Evolutionary conservation across 2,888 invertebrate genomes (phyloP).

Genomic region (Hypomecis punctinalis): DNA sequence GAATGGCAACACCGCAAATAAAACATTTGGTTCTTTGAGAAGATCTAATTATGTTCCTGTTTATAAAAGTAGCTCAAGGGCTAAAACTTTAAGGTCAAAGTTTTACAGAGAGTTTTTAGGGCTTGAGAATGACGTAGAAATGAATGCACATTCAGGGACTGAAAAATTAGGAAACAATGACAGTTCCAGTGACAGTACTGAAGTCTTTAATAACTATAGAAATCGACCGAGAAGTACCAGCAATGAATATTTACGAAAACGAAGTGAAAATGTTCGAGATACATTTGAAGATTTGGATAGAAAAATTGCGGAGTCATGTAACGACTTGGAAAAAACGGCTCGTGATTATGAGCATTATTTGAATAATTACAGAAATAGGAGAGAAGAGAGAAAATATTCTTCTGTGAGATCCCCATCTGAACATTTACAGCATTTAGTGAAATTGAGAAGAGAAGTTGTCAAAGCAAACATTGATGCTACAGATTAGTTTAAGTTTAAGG

Average conservation of each 20-base stretch:
- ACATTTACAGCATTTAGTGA: conserved; percentile 84
- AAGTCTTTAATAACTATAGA: conserved; percentile 48
- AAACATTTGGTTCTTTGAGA: conserved; percentile 45
- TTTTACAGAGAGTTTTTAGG: conserved; percentile 61
- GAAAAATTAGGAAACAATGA: conserved; percentile 36
- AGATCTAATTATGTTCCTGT: conserved; percentile 54
- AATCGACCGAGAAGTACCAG: conserved; percentile 4
- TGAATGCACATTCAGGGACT: conserved; percentile 5
- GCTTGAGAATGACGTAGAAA: conserved; percentile 44
- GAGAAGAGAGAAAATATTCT: conserved; percentile 29
- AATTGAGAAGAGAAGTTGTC: conserved; percentile 82
- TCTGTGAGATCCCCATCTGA: conserved; percentile 77
- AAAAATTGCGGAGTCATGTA: conserved; percentile 67
- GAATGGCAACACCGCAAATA: conserved; percentile 42
- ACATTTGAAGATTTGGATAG: conserved; percentile 58
- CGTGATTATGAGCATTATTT: conserved; percentile 68
- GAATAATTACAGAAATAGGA: conserved; percentile 46
- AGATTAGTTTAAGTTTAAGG: conserved; percentile 42
- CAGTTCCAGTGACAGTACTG: conserved; percentile 43
- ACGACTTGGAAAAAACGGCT: conserved; percentile 62
- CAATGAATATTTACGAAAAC: conserved; percentile 18
- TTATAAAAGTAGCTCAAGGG: conserved; percentile 54
- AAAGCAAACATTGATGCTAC: conserved; percentile 76
- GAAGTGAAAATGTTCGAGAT: conserved; percentile 33
- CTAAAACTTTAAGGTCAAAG: conserved; percentile 55